These are phyloP conservation scores for Pentalonia nigronervosa DNA, from an alignment of 1,140 invertebrate genomes.

Conservation along the genomic window DNA sequence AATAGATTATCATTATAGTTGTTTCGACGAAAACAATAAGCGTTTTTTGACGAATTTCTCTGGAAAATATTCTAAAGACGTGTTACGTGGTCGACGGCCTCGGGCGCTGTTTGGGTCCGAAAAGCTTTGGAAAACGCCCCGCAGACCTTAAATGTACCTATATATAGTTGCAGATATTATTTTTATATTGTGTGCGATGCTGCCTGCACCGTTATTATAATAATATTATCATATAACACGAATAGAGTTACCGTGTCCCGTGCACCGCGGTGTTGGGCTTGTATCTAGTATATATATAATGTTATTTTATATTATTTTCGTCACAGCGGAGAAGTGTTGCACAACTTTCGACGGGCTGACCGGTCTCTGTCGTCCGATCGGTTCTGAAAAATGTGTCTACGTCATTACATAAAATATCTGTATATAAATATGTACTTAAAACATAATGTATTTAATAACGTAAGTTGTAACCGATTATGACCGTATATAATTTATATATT, in stretches of 20 bases:
- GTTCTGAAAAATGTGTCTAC: conserved; percentile 40
- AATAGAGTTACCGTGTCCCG: background rate
- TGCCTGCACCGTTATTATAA: background rate
- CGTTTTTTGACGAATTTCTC: conserved; percentile 44
- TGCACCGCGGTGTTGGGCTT: background rate
- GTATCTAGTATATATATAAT: background rate
- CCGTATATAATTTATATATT: background rate
- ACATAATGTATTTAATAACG: background rate
- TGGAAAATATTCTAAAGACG: conserved; percentile 7
- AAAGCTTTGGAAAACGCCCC: conserved; percentile 46
- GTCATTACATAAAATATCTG: conserved; percentile 25
- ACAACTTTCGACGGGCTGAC: background rate
- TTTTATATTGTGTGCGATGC: background rate
- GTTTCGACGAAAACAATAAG: conserved; percentile 8
- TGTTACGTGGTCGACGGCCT: background rate
- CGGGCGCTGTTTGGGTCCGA: background rate
- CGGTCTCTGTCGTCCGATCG: background rate
- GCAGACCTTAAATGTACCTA: background rate
- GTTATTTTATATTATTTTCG: background rate
- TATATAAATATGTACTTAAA: background rate
- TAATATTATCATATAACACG: conserved; percentile 12
- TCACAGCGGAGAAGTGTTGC: conserved; percentile 26
- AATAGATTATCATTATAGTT: background rate
- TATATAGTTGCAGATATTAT: background rate
- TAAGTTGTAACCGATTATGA: background rate